Base-by-base conservation (phyloP, 2,113 vertebrate species). In the Austrofundulus limnaeus region DNA sequence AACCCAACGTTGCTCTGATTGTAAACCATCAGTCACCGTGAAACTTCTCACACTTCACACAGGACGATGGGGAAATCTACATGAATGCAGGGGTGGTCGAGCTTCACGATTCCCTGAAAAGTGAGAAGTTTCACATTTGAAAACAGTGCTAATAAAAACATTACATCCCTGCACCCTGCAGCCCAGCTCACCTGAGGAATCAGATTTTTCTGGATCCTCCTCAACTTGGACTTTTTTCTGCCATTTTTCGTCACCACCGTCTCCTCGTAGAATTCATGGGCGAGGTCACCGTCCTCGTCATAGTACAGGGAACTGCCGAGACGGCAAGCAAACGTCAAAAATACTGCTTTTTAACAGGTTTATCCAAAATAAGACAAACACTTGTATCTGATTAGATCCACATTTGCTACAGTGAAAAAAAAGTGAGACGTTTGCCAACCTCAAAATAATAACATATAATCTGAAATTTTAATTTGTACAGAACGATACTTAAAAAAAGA, bases 251-350 rank as follows among this genome's bases (percentile, higher is more conserved):
- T 97, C 83, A 98, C 92, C 81, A 99, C 92, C 8, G 94, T 98
- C 90, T 99, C 97, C 82, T 98, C 97, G 2, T 98, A 98, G 90
- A 98, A 99, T 64, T 99, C 96, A 24, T 99, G 97, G 50, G 97
- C 97, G 14, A 99, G 92, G 70, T 99, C 97, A 1, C 97, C 97
- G 5, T 99, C 97, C 82, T 99, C 97, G 31, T 98, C 97, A 13
- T 94, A 98, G 83, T 94, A 99, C 92, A 99, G 92, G 73, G 97
- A 99, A 68, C 96, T 98, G 90, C n/a, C 46, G 42, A 72, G 37
- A 86, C 43, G 74, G 34, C 7, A 48, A 60, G 7, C 17, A 21
- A 20, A 38, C 31, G 16, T 48, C 24, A 47, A 31, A 43, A 7
- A 47, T 5, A 10, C 31, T 2, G 31, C 31, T 28, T 1, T 17